phyloP scores from a whole-genome alignment of 2,888 invertebrate genomes.

The Brachyptera putata region DNA sequence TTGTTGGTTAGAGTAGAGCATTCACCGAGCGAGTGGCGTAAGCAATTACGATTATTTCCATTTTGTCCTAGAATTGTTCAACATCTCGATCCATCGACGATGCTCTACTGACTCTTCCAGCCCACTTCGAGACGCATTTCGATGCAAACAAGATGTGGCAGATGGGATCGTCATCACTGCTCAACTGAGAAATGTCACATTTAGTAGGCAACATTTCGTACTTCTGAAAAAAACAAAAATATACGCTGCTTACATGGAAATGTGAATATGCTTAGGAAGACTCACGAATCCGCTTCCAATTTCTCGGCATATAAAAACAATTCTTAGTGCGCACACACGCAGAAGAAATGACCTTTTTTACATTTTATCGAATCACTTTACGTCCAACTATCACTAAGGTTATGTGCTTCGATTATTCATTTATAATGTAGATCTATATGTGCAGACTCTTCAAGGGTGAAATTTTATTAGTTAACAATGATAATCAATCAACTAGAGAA shows the following conservation, averaged over 20 bases:
- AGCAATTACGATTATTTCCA: too few species aligned
- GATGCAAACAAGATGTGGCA: conserved; percentile 38
- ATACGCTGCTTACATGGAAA: not conserved
- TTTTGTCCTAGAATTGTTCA: conserved; percentile 58
- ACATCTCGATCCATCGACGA: conserved; percentile 63
- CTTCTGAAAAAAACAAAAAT: not conserved
- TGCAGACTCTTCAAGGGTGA: too few species aligned
- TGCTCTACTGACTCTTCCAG: conserved; percentile 69
- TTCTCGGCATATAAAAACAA: too few species aligned
- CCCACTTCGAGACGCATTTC: conserved; percentile 60
- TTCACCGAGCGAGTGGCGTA: not conserved
- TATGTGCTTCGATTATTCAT: too few species aligned
- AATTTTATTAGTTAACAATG: too few species aligned
- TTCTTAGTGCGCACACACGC: too few species aligned
- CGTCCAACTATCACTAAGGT: too few species aligned
- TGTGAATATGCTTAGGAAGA: not conserved
- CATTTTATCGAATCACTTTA: too few species aligned
- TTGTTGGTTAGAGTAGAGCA: not conserved
- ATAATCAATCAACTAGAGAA: too few species aligned
- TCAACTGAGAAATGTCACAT: conserved; percentile 10
- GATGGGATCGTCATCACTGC: conserved; percentile 20
- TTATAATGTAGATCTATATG: too few species aligned
- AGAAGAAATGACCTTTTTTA: too few species aligned
- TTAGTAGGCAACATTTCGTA: not conserved
- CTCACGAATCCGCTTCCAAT: too few species aligned